A percentile compares a stretch with the other conserved stretches of the same genome.
These are phyloP conservation scores for Drosophila albomicans DNA, from an alignment of 1,140 invertebrate species.

Conservation along the genomic window DNA sequence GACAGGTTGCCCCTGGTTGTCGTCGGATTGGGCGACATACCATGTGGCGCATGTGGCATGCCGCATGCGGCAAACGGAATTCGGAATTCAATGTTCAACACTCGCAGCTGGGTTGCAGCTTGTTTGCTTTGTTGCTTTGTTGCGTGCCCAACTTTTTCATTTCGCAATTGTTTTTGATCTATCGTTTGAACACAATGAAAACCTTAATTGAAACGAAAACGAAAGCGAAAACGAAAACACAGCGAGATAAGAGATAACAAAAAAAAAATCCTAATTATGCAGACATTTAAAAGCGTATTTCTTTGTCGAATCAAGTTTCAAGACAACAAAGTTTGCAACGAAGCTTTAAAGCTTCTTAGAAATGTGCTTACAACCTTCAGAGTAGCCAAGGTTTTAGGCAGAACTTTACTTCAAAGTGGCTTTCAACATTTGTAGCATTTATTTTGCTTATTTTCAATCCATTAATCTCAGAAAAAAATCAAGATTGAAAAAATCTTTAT, in stretches of 20 bases:
- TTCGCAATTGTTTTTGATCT: slow-evolving; percentile 41
- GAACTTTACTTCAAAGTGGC: no score
- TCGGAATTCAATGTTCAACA: slow-evolving; percentile 44
- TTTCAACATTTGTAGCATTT: no score
- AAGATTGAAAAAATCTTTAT: no score
- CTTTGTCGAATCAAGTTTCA: background rate
- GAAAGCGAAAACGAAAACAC: background rate
- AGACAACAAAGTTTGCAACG: background rate
- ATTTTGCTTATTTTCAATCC: no score
- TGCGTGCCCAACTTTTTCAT: slow-evolving; percentile 29
- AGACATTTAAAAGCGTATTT: background rate
- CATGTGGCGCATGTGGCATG: slow-evolving; percentile 19
- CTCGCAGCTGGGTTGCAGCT: slow-evolving; percentile 37
- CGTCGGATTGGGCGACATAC: slow-evolving; percentile 47
- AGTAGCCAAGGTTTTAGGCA: no score
- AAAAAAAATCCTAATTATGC: background rate
- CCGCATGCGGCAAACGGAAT: slow-evolving; percentile 28
- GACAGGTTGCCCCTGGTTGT: slow-evolving; percentile 65
- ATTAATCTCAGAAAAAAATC: no score
- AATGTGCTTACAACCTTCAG: no score
- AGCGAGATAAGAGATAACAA: background rate
- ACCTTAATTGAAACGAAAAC: slow-evolving; percentile 41
- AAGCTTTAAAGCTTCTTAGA: slow-evolving; percentile 1
- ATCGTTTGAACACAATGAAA: slow-evolving; percentile 27
- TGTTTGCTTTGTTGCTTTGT: background rate